Percentiles rank a stretch among this genome's conserved stretches.
Conservation (phyloP, 2,888 invertebrate species). For the Calliopum simillimum region DNA sequence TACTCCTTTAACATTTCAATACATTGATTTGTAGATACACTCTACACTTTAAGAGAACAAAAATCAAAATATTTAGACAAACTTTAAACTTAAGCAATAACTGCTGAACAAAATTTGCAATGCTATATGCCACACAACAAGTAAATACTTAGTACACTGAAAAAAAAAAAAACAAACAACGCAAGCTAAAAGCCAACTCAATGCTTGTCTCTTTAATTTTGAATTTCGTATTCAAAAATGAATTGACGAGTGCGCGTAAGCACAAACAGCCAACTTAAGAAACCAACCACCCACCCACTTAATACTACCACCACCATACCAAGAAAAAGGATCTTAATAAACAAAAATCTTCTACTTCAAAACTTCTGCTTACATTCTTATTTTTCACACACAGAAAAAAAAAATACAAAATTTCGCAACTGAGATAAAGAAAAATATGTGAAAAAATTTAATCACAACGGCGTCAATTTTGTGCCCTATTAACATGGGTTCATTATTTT, state of each 20-base stretch:
- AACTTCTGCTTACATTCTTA: slow-evolving; percentile 36
- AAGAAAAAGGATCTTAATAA: slow-evolving; percentile 41
- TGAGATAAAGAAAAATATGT: slow-evolving; percentile 1
- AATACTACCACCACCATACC: slow-evolving; percentile 15
- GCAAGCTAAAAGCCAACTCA: neutral
- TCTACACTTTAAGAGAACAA: slow-evolving; percentile 26
- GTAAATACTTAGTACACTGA: slow-evolving; percentile 11
- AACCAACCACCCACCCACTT: slow-evolving; percentile 14
- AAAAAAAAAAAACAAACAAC: neutral
- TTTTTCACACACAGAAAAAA: slow-evolving; percentile 55
- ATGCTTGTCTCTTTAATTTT: slow-evolving; percentile 35
- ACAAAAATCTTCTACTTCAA: slow-evolving; percentile 47
- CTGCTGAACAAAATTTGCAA: slow-evolving; percentile 5
- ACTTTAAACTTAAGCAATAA: slow-evolving; percentile 6
- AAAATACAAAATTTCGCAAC: slow-evolving; percentile 49
- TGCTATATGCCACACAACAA: slow-evolving; percentile 24
- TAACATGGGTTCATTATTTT: slow-evolving; percentile 67
- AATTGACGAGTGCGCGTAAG: slow-evolving; percentile 23
- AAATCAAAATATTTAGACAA: neutral
- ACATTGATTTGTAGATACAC: slow-evolving; percentile 35
- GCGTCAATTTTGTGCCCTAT: slow-evolving; percentile 52
- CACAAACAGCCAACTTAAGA: slow-evolving; percentile 12
- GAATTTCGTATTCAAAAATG: slow-evolving; percentile 35
- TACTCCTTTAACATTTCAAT: slow-evolving; percentile 1
- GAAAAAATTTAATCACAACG: slow-evolving; percentile 45